phyloP scores from a whole-genome alignment of 1,140 invertebrate genomes.

The Brachionus koreanus region DNA sequence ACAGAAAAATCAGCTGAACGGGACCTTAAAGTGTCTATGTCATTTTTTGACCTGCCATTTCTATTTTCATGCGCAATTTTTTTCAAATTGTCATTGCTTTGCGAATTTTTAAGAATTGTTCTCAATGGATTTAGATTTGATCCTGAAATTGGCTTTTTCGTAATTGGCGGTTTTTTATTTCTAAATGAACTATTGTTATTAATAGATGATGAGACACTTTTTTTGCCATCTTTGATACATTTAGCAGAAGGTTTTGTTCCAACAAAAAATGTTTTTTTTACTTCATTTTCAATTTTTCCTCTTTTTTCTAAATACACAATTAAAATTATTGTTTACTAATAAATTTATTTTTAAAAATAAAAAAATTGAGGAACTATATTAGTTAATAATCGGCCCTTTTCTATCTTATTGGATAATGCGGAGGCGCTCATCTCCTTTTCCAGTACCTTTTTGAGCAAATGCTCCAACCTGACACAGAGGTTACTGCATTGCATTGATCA shows the following conservation, averaged over 20 bases:
- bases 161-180: background rate
- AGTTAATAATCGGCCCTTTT: too few relatives aligned
- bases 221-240: background rate
- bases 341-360: too few relatives aligned
- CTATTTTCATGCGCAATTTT: background rate
- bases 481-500: too few relatives aligned
- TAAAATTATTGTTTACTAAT: too few relatives aligned
- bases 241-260: background rate
- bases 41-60: background rate
- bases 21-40: background rate
- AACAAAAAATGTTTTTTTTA: background rate
- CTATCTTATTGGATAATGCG: too few relatives aligned
- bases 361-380: too few relatives aligned
- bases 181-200: background rate
- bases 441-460: too few relatives aligned
- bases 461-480: too few relatives aligned
- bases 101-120: background rate
- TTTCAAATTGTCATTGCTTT: background rate
- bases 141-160: background rate
- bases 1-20: background rate
- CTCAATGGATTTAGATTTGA: background rate
- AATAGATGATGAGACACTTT: background rate
- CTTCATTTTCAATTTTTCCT: conserved; percentile 1
- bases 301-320: background rate
- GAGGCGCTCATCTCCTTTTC: too few relatives aligned